phyloP scores from a whole-genome alignment of 2,888 invertebrate genomes.

The Seira ritae region DNA sequence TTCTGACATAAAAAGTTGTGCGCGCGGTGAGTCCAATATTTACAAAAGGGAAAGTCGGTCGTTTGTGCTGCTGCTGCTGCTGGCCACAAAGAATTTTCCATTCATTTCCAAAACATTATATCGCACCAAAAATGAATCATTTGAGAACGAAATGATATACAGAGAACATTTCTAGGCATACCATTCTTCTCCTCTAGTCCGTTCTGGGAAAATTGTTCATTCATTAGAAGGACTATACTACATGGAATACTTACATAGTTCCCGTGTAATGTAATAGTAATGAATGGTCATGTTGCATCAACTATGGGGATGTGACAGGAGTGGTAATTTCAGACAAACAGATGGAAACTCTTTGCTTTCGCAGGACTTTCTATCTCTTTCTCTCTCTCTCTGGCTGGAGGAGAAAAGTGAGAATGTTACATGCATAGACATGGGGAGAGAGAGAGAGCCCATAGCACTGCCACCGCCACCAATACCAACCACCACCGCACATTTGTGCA shows the following conservation, averaged over 20 bases:
- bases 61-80: background rate
- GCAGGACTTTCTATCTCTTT: too few species aligned
- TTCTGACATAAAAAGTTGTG: background rate
- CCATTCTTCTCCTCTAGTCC: background rate
- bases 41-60: background rate
- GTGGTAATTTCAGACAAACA: background rate
- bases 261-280: too few species aligned
- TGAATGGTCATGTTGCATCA: background rate
- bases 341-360: background rate
- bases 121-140: too few species aligned
- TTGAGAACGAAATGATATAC: background rate
- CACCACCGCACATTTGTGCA: conserved; percentile 55
- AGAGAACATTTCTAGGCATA: background rate
- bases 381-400: too few species aligned
- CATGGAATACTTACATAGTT: too few species aligned
- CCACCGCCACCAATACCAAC: background rate
- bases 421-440: too few species aligned
- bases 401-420: too few species aligned
- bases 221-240: background rate
- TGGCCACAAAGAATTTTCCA: background rate
- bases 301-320: conserved; percentile 4
- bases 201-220: background rate
- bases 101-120: conserved; percentile 12
- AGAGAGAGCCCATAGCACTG: conserved; percentile 12
- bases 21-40: background rate